Evolutionary conservation across 2,888 invertebrate genomes (phyloP).

Genomic region (Patella depressa): DNA sequence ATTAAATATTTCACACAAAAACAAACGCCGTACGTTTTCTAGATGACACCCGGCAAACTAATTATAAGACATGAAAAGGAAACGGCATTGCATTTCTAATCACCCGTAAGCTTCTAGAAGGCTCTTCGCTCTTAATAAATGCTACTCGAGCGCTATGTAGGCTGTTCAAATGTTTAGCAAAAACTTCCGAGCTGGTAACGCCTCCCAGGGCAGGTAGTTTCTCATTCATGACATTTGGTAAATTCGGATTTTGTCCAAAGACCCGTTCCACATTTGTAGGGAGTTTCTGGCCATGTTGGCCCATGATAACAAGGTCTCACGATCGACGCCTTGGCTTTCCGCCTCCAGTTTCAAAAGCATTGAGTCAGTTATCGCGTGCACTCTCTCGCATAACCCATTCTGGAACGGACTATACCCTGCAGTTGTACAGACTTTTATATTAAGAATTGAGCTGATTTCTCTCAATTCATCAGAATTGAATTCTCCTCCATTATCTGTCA

Average conservation of each 20-base stretch:
- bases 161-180: slow-evolving; percentile 3
- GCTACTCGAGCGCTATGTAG: slow-evolving; percentile 2
- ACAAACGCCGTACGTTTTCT: too few relatives aligned
- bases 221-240: slow-evolving; percentile 7
- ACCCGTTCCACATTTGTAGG: slow-evolving; percentile 24
- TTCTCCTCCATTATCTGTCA: not conserved
- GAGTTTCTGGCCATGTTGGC: slow-evolving; percentile 21
- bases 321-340: not conserved
- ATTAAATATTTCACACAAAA: too few relatives aligned
- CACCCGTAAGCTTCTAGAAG: too few relatives aligned
- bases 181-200: not conserved
- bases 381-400: slow-evolving; percentile 22
- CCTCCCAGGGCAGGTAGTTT: not conserved
- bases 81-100: too few relatives aligned
- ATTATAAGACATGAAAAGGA: too few relatives aligned
- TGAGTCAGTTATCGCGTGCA: slow-evolving; percentile 21
- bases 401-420: slow-evolving; percentile 20
- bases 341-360: slow-evolving; percentile 23
- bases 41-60: too few relatives aligned
- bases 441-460: slow-evolving; percentile 15
- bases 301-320: slow-evolving; percentile 19
- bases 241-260: slow-evolving; percentile 11
- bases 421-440: slow-evolving; percentile 20
- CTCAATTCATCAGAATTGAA: slow-evolving; percentile 2
- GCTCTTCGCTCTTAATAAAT: slow-evolving; percentile 9